These are phyloP conservation scores for Dysdera silvatica DNA, from an alignment of 1,140 invertebrate species.

Conservation along the genomic window DNA sequence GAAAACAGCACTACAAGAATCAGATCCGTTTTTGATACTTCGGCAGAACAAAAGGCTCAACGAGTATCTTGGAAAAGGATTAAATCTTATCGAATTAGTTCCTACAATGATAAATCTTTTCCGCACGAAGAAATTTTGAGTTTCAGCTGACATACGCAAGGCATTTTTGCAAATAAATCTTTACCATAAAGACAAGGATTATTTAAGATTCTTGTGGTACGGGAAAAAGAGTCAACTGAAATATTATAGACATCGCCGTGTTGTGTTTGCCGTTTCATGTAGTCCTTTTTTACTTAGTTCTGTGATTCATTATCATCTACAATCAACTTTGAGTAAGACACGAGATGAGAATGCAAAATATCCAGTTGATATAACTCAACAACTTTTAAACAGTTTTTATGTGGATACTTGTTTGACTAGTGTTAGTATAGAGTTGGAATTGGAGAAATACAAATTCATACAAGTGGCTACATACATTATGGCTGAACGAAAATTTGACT, in stretches of 20 bases:
- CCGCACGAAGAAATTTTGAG: not conserved
- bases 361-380: not conserved
- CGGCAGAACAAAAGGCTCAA: slow-evolving; percentile 12
- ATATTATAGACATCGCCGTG: not conserved
- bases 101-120: slow-evolving; percentile 36
- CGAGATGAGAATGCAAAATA: not conserved
- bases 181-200: slow-evolving; percentile 10
- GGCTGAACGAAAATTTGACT: slow-evolving; percentile 11
- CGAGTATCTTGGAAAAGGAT: slow-evolving; percentile 6
- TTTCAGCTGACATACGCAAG: slow-evolving; percentile 28
- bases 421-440: not conserved
- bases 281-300: slow-evolving; percentile 9
- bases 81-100: slow-evolving; percentile 15
- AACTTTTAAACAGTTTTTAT: slow-evolving; percentile 2
- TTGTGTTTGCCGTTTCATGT: slow-evolving; percentile 3
- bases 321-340: not conserved
- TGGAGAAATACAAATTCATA: not conserved
- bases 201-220: slow-evolving; percentile 10
- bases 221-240: not conserved
- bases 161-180: slow-evolving; percentile 27
- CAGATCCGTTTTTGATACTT: slow-evolving; percentile 11
- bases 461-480: not conserved
- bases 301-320: not conserved
- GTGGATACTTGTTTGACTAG: slow-evolving; percentile 9
- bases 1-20: slow-evolving; percentile 29